Percentiles rank a stretch among this genome's conserved stretches.
phyloP scores from a whole-genome alignment of 2,113 vertebrate species.

The Heterocephalus glaber region DNA sequence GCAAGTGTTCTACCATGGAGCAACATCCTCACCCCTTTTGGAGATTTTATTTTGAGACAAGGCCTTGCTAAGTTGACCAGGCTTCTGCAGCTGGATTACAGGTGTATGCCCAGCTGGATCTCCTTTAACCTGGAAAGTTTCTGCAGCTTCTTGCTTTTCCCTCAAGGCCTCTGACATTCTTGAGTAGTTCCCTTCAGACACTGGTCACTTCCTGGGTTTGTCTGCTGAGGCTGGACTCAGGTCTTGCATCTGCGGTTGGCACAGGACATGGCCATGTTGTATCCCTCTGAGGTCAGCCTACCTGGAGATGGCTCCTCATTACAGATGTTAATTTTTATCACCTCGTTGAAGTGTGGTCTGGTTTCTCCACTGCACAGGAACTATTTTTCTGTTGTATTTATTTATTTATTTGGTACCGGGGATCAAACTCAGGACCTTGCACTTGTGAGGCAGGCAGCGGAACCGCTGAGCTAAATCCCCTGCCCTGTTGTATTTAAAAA shows the following conservation, averaged over 20 bases:
- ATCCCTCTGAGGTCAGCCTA: background rate
- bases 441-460: too few relatives aligned
- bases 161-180: background rate
- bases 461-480: too few relatives aligned
- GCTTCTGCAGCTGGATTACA: background rate
- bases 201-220: background rate
- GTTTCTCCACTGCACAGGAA: background rate
- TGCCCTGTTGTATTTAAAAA: background rate
- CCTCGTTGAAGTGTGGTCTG: background rate
- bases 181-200: background rate
- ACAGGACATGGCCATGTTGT: too few relatives aligned
- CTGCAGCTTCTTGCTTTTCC: background rate
- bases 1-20: background rate
- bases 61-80: background rate
- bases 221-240: background rate
- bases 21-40: background rate
- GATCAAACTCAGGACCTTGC: too few relatives aligned
- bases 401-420: too few relatives aligned
- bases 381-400: background rate
- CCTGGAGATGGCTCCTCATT: background rate
- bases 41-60: background rate
- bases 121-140: background rate
- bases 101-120: background rate
- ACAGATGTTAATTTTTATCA: background rate
- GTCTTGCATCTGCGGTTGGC: background rate